phyloP scores from a whole-genome alignment of 2,113 vertebrate species.

The Ptyas mucosa region DNA sequence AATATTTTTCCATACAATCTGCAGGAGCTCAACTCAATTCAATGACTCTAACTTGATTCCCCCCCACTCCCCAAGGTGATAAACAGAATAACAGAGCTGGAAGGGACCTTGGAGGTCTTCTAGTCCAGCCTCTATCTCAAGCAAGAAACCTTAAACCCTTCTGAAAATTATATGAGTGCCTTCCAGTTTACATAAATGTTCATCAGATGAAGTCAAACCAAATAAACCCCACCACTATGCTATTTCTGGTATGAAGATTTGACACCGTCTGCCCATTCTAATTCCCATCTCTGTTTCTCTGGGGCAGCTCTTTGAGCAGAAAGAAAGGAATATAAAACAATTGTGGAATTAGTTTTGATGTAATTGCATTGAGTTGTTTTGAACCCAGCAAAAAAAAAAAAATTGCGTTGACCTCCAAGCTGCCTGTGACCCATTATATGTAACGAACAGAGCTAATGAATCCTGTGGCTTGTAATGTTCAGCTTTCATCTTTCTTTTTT shows the following conservation, averaged over 20 bases:
- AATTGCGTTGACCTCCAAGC: constrained; percentile 18
- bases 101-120: neutral
- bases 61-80: neutral
- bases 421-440: fast-evolving
- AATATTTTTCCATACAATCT: neutral
- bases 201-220: neutral
- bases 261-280: neutral
- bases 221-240: neutral
- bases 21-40: neutral
- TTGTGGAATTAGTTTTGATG: neutral
- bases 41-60: neutral
- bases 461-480: neutral
- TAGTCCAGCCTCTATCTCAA: neutral
- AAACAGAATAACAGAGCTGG: neutral
- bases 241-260: neutral
- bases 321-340: neutral
- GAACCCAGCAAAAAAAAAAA: constrained; percentile 15
- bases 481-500: neutral
- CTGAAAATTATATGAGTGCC: neutral
- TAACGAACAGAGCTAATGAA: constrained; percentile 19
- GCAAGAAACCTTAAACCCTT: neutral
- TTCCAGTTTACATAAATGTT: neutral
- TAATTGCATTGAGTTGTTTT: constrained; percentile 19
- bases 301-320: neutral
- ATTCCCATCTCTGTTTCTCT: neutral